Conservation (phyloP, 1,140 invertebrate species). For the Dendrolimus punctatus region DNA sequence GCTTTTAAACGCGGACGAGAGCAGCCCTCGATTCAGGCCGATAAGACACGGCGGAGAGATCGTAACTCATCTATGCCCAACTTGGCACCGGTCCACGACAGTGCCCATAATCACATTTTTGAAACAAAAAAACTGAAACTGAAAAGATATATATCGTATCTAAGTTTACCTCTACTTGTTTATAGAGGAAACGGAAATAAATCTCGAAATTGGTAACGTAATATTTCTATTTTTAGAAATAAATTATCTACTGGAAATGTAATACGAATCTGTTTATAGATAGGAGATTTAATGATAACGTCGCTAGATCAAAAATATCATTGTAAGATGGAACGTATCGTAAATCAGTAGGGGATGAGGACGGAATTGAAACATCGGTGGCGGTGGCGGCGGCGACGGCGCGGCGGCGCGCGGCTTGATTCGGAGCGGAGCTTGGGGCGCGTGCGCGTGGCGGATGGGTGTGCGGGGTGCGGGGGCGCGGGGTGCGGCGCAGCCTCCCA, state of each 20-base stretch:
- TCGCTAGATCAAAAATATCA: constrained; percentile 9
- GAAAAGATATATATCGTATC: no score
- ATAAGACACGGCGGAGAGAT: constrained; percentile 18
- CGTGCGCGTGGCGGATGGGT: constrained; percentile 18
- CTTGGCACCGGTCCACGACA: neutral
- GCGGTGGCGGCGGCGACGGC: constrained; percentile 13
- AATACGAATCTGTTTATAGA: neutral
- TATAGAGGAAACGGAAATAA: no score
- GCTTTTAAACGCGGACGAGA: constrained; percentile 2
- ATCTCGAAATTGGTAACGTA: no score
- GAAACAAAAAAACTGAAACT: no score
- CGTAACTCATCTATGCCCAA: neutral
- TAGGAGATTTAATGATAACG: neutral
- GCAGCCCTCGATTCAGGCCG: constrained; percentile 16
- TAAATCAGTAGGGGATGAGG: constrained; percentile 45
- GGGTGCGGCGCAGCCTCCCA: constrained; percentile 54
- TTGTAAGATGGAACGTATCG: constrained; percentile 19
- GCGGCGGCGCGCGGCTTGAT: constrained; percentile 17
- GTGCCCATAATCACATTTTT: no score
- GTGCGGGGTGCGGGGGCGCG: constrained; percentile 15
- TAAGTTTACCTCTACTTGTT: no score
- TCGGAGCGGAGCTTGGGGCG: constrained; percentile 24
- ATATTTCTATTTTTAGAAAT: no score
- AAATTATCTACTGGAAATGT: no score
- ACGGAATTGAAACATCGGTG: constrained; percentile 42